Evolutionary conservation across 2,113 vertebrate species (phyloP), one percentile per base, ranked within the genome.

Genomic region (Neopipo cinnamomea): DNA sequence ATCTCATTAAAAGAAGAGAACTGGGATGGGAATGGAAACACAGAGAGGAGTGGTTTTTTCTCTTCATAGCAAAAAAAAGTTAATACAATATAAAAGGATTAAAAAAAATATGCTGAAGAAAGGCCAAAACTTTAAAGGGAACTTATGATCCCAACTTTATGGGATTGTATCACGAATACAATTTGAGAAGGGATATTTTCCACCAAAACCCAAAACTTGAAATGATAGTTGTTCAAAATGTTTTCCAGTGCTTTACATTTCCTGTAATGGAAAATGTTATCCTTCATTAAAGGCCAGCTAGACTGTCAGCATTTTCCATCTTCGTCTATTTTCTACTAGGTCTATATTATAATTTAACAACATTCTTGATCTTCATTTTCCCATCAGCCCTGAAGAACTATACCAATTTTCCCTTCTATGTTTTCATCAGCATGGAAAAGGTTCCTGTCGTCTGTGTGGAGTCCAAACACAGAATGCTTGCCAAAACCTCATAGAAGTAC

Each of bases 241-340:
- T 84, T 96, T 96, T 93, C 92, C 85, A 89, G 56, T 68, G 65
- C 49, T 91, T 96, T 94, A 93, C 3, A 1, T 86, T 92, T 94
- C 83, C 90, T 92, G 88, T 96, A 94, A 91, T 96, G 88, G 93
- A 97, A 97, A 96, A 93, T 63, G 27, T 89, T 94, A 80, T 93
- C 31, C 92, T 89, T 93, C 68, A 75, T 94, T 80, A 78, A 86
- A 95, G 59, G 3, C 20, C 73, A 80, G 52, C 25, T 75, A 84
- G 33, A 61, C 37, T 89, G 55, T 65, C 56, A 83, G 55, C 63
- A 95, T 92, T 93, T 96, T 96, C 93, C 83, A 68, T 41, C 71
- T 76, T 66, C 15, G 11, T 53, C 58, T 93, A 11, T 81, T 90
- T 93, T 94, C 80, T 86, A 16, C 61, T 49, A 72, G 39, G 39